These are phyloP conservation scores for Mylabris sibirica DNA, from an alignment of 2,888 invertebrate genomes.

Conservation along the genomic window DNA sequence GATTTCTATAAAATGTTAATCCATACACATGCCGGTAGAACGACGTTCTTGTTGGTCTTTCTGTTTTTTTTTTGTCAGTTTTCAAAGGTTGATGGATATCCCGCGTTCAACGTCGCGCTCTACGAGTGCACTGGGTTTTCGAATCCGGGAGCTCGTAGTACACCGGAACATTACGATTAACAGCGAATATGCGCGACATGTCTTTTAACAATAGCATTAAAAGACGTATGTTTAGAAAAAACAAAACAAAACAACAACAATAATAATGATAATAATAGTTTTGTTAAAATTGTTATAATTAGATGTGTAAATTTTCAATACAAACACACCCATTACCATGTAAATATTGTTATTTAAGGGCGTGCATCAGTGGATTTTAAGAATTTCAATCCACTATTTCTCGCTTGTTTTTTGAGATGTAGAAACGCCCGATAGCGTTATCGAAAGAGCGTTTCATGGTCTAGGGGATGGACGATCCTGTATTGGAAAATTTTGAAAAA, in stretches of 20 bases:
- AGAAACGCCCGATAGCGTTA: too few species aligned
- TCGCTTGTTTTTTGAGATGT: too few species aligned
- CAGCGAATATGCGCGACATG: conserved; percentile 38
- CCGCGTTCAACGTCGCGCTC: conserved; percentile 46
- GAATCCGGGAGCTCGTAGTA: conserved; percentile 47
- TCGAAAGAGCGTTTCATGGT: too few species aligned
- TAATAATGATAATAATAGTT: neutral
- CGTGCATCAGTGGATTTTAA: too few species aligned
- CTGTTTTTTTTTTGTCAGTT: conserved; percentile 40
- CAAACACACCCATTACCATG: neutral
- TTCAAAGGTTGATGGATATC: conserved; percentile 48
- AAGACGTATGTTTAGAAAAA: neutral
- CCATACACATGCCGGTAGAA: too few species aligned
- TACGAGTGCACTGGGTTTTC: conserved; percentile 53
- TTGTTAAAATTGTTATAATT: neutral
- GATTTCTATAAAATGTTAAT: neutral
- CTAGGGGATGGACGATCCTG: too few species aligned
- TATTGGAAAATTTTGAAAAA: too few species aligned
- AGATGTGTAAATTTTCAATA: neutral
- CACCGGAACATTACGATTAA: conserved; percentile 45
- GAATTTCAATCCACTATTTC: too few species aligned
- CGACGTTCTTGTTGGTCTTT: neutral
- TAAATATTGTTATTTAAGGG: neutral
- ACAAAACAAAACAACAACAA: too few species aligned
- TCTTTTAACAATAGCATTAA: conserved; percentile 7